phyloP scores from a whole-genome alignment of 2,888 invertebrate genomes.

The Myathropa florea region DNA sequence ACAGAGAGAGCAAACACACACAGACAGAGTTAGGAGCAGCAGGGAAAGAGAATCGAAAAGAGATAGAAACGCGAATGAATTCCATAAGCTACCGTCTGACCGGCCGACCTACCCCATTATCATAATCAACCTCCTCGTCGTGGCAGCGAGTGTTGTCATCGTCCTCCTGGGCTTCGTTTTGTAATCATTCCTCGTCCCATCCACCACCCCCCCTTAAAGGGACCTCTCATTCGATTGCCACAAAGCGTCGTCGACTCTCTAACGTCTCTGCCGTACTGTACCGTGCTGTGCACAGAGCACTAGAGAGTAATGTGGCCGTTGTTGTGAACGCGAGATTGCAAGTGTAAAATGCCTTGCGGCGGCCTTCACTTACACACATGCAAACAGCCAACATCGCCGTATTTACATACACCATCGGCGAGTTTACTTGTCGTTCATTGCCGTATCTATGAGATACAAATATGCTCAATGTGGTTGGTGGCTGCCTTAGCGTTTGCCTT shows the following conservation, averaged over 20 bases:
- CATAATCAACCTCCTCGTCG: constrained; percentile 38
- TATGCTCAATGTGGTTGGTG: constrained; percentile 21
- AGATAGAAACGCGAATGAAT: constrained; percentile 38
- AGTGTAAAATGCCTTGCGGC: constrained; percentile 69
- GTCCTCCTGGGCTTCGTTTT: constrained; percentile 21
- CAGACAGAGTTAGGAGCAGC: no score
- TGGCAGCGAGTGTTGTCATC: not conserved
- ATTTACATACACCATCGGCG: constrained; percentile 23
- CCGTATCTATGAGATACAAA: constrained; percentile 52
- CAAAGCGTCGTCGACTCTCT: constrained; percentile 23
- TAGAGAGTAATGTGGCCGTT: constrained; percentile 15
- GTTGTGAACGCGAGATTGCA: constrained; percentile 59
- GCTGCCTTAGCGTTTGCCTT: not conserved
- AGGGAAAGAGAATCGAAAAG: constrained; percentile 60
- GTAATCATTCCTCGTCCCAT: not conserved
- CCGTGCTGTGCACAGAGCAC: no score
- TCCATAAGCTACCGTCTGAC: constrained; percentile 23
- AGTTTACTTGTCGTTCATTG: not conserved
- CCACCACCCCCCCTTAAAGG: not conserved
- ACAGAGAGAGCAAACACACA: not conserved
- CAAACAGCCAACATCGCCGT: constrained; percentile 3
- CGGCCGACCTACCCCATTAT: constrained; percentile 66
- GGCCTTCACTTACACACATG: constrained; percentile 66
- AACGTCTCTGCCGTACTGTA: constrained; percentile 14
- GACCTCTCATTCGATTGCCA: not conserved